A percentile compares a stretch with the other conserved stretches of the same genome.
These are phyloP conservation scores for Ceuthmochares aereus DNA, from an alignment of 2,113 vertebrate species.

Conservation along the genomic window DNA sequence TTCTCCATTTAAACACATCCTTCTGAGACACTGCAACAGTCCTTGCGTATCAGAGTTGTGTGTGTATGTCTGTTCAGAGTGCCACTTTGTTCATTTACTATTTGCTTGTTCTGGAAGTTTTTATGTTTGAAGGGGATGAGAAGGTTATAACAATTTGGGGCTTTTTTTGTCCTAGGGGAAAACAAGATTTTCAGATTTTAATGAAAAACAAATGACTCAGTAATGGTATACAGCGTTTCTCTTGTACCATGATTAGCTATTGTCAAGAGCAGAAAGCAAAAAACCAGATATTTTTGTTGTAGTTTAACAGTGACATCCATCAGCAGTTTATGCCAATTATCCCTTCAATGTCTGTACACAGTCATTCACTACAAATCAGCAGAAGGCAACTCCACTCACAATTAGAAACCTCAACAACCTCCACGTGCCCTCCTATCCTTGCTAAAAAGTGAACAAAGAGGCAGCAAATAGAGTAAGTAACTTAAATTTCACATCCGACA, in stretches of 20 bases:
- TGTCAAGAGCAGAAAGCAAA: constrained; percentile 9
- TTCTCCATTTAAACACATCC: not conserved
- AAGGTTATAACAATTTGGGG: not conserved
- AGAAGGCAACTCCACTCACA: not conserved
- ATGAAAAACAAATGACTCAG: constrained; percentile 57
- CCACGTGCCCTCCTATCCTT: not conserved
- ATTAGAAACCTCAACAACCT: not conserved
- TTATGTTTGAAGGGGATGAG: not conserved
- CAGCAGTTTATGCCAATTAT: constrained; percentile 45
- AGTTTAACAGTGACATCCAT: constrained; percentile 27
- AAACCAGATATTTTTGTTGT: not conserved
- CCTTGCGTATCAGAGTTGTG: not conserved
- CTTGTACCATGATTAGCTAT: constrained; percentile 32
- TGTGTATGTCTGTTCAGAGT: not conserved
- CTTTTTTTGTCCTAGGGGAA: not conserved
- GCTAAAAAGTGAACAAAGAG: not conserved
- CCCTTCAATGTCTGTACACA: not conserved
- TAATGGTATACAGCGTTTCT: not conserved
- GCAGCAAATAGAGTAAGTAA: not conserved
- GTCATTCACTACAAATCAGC: not conserved
- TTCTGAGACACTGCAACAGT: not conserved
- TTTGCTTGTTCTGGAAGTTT: not conserved
- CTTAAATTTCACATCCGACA: not conserved
- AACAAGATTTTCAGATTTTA: constrained; percentile 11
- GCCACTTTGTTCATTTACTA: not conserved